Percentiles rank a stretch among this genome's conserved stretches.
These are phyloP conservation scores for Holotrichia oblita DNA, from an alignment of 1,140 invertebrate genomes.

Conservation along the genomic window DNA sequence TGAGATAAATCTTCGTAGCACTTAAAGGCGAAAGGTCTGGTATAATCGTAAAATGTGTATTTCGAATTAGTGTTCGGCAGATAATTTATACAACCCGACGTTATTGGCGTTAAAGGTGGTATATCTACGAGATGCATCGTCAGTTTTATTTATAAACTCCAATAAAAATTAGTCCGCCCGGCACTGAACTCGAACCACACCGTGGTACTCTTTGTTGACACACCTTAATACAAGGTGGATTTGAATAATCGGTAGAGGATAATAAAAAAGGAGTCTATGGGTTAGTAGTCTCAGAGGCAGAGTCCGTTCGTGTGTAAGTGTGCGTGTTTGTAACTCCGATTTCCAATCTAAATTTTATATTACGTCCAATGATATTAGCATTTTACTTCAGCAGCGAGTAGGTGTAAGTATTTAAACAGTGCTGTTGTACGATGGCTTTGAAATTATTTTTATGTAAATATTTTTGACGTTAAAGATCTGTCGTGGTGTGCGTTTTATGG, in stretches of 20 bases:
- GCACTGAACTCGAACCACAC: not conserved
- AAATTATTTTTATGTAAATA: constrained; percentile 29
- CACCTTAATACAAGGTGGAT: constrained; percentile 26
- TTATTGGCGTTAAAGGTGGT: constrained; percentile 25
- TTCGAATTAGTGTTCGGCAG: not conserved
- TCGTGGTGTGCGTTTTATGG: constrained; percentile 10
- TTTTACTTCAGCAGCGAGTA: constrained; percentile 20
- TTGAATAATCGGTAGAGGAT: constrained; percentile 23
- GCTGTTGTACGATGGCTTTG: not conserved
- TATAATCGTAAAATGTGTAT: constrained; percentile 26
- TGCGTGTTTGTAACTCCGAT: constrained; percentile 18
- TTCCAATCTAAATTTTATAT: constrained; percentile 27
- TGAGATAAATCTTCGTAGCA: constrained; percentile 2
- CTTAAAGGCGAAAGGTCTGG: not conserved
- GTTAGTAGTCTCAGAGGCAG: not conserved
- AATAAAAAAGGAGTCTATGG: constrained; percentile 13
- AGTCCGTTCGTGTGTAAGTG: not conserved
- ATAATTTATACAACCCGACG: constrained; percentile 28
- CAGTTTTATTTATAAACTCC: constrained; percentile 33
- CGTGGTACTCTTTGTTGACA: constrained; percentile 22
- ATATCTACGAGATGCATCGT: constrained; percentile 29
- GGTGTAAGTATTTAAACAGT: not conserved
- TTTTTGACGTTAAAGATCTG: not conserved
- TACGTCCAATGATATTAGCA: constrained; percentile 8
- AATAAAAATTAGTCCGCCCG: constrained; percentile 29